Conservation (phyloP, 2,797 vertebrate genomes). For the Artibeus lituratus region DNA sequence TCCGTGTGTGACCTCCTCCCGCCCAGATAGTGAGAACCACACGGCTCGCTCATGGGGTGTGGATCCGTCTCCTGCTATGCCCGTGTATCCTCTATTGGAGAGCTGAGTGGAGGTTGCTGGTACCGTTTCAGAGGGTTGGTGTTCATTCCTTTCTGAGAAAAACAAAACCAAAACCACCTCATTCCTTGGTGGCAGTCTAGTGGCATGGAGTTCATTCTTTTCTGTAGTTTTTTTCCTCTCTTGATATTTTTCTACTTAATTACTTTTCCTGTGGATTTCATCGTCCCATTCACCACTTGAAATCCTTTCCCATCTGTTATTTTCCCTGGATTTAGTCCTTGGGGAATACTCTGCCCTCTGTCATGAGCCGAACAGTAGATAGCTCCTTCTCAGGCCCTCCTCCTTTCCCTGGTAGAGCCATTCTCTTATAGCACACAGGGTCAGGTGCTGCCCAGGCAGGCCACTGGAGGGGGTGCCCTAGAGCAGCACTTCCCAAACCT, state of each 20-base stretch:
- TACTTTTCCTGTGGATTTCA: background rate
- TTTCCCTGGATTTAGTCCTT: background rate
- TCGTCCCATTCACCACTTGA: background rate
- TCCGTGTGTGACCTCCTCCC: background rate
- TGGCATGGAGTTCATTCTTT: background rate
- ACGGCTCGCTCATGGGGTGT: background rate
- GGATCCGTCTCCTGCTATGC: background rate
- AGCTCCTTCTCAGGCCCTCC: background rate
- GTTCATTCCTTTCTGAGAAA: background rate
- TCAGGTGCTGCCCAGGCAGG: background rate
- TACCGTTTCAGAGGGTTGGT: background rate
- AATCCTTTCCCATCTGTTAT: background rate
- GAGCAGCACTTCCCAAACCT: background rate
- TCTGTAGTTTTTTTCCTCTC: background rate
- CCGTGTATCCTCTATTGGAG: background rate
- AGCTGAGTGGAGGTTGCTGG: background rate
- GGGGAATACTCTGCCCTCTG: background rate
- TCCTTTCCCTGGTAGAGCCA: background rate
- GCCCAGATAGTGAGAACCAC: background rate
- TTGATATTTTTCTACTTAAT: background rate
- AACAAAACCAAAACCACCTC: background rate
- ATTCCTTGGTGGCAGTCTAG: background rate
- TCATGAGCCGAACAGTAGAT: background rate
- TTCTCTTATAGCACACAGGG: background rate
- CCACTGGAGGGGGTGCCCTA: background rate